Percentiles rank a stretch among this genome's conserved stretches.
Conservation (phyloP, 2,888 invertebrate species). For the Esperia sulphurella region DNA sequence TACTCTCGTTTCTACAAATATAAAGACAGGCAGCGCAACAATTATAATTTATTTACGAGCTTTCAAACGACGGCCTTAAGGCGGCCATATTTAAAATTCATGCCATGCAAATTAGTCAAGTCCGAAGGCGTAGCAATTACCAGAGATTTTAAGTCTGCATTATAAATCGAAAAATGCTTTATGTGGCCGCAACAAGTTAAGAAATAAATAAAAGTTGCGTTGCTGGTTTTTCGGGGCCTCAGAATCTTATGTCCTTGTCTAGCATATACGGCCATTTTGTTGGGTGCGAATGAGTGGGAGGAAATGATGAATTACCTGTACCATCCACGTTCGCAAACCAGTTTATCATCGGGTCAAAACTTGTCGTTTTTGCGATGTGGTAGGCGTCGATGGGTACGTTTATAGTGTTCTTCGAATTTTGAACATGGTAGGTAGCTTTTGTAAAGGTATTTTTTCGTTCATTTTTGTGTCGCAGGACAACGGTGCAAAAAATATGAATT, state of each 20-base stretch:
- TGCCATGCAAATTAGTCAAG: conserved; percentile 60
- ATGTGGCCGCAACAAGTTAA: conserved; percentile 68
- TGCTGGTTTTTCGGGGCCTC: conserved; percentile 44
- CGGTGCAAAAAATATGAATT: too few relatives aligned
- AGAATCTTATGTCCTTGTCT: conserved; percentile 28
- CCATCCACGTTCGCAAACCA: conserved; percentile 53
- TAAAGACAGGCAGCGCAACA: conserved; percentile 41
- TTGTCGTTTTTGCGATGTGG: conserved; percentile 50
- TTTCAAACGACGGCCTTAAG: conserved; percentile 17
- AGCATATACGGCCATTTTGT: not conserved
- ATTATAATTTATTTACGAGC: conserved; percentile 37
- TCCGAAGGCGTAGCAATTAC: conserved; percentile 51
- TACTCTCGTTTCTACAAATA: conserved; percentile 18
- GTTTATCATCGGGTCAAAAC: conserved; percentile 64
- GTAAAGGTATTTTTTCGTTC: conserved; percentile 14
- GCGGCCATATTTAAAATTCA: conserved; percentile 55
- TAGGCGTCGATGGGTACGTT: conserved; percentile 65
- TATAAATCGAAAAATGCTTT: conserved; percentile 66
- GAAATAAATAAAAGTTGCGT: conserved; percentile 70
- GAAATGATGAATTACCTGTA: conserved; percentile 49
- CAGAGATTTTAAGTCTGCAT: conserved; percentile 36
- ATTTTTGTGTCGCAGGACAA: not conserved
- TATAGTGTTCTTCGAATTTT: conserved; percentile 57
- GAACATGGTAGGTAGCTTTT: conserved; percentile 26
- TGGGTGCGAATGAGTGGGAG: conserved; percentile 30